These are phyloP conservation scores for Syrmaticus mikado DNA, from an alignment of 2,113 vertebrate genomes.

Conservation along the genomic window DNA sequence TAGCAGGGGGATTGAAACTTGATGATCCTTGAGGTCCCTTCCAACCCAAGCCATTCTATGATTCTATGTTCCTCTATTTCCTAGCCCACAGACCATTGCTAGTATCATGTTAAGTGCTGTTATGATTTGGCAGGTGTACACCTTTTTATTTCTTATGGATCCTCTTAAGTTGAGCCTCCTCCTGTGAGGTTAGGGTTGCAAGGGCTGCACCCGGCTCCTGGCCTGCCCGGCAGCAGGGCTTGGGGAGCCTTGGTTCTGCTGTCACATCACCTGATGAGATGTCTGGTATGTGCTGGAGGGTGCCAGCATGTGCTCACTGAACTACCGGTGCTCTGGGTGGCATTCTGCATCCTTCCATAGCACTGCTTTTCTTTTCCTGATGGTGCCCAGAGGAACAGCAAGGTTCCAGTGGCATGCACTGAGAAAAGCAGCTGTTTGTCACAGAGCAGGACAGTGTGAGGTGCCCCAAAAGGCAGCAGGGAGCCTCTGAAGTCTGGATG, in stretches of 20 bases:
- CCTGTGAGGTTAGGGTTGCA: neutral
- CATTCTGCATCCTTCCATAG: neutral
- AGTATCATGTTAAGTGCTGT: neutral
- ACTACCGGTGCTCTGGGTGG: neutral
- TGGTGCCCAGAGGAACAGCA: accelerated
- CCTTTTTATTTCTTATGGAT: neutral
- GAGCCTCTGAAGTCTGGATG: neutral
- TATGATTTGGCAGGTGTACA: neutral
- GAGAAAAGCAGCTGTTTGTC: neutral
- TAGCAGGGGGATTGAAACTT: no score
- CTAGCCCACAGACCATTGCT: neutral
- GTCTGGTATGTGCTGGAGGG: neutral
- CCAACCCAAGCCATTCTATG: no score
- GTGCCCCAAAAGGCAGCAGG: neutral
- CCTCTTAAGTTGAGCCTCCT: neutral
- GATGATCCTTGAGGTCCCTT: no score
- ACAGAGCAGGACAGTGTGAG: neutral
- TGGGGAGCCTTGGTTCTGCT: neutral
- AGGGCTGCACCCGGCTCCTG: neutral
- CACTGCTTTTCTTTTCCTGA: neutral
- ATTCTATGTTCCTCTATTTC: neutral
- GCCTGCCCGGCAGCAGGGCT: neutral
- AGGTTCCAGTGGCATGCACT: neutral
- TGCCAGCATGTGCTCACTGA: neutral
- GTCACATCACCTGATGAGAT: neutral